phyloP scores from a whole-genome alignment of 2,888 invertebrate species.

The Scelioninae gen. 1 region DNA sequence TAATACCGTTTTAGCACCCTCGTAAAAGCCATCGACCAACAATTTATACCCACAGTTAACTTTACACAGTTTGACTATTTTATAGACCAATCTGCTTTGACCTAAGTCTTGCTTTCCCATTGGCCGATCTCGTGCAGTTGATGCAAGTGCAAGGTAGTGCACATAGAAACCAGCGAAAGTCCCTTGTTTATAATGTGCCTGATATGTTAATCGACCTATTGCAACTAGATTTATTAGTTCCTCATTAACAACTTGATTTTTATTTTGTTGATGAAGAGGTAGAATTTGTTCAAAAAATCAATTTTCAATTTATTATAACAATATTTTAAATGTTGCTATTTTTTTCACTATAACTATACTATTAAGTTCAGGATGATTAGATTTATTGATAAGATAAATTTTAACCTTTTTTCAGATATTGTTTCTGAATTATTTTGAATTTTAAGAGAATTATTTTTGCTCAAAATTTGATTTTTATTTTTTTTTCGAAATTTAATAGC shows the following conservation, averaged over 20 bases:
- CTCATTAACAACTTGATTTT: neutral
- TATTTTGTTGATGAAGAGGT: too few species aligned
- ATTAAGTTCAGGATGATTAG: too few species aligned
- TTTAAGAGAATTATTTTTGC: too few species aligned
- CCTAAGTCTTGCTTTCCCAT: conserved; percentile 55
- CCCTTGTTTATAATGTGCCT: conserved; percentile 69
- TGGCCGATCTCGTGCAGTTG: conserved; percentile 36
- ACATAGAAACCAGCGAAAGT: conserved; percentile 79
- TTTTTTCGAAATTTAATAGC: too few species aligned
- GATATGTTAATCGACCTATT: conserved; percentile 29
- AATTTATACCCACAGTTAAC: conserved; percentile 32
- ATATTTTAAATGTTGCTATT: too few species aligned
- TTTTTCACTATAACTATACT: too few species aligned
- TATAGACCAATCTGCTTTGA: conserved; percentile 58
- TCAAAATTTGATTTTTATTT: too few species aligned
- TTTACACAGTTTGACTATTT: conserved; percentile 56
- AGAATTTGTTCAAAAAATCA: too few species aligned
- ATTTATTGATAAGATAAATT: too few species aligned
- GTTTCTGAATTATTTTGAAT: too few species aligned
- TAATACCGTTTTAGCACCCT: conserved; percentile 29
- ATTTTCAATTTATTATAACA: too few species aligned
- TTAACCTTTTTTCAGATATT: too few species aligned
- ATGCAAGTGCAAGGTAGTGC: conserved; percentile 80
- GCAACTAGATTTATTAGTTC: conserved; percentile 28
- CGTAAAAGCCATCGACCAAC: conserved; percentile 41